A percentile compares a stretch with the other conserved stretches of the same genome.
Conservation (phyloP, 1,140 invertebrate genomes). For the Trigoniulus corallinus region DNA sequence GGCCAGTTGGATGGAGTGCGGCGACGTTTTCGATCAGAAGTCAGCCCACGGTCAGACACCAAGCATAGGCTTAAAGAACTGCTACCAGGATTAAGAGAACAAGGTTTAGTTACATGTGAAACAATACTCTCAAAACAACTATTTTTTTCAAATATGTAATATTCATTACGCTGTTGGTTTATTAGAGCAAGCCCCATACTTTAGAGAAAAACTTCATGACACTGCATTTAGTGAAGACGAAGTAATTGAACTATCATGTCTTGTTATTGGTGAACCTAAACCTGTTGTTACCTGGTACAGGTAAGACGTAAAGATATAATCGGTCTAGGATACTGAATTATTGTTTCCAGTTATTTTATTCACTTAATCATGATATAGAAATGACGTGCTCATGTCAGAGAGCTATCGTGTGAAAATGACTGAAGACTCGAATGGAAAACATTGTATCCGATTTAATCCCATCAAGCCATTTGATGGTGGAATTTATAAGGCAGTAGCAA, state of each 20-base stretch:
- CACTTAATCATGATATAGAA: conserved; percentile 32
- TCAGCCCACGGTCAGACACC: conserved; percentile 5
- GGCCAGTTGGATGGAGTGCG: conserved; percentile 46
- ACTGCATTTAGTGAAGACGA: conserved; percentile 61
- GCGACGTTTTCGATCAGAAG: conserved; percentile 2
- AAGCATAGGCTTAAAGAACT: conserved; percentile 8
- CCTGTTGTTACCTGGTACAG: conserved; percentile 92
- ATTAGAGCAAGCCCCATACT: conserved; percentile 24
- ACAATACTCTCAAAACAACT: too few species aligned
- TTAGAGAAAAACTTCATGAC: conserved; percentile 34
- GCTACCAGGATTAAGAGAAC: conserved; percentile 1
- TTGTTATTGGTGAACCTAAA: conserved; percentile 72
- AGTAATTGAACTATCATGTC: conserved; percentile 58
- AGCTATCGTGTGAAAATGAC: conserved; percentile 55
- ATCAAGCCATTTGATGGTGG: conserved; percentile 65
- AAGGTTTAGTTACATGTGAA: neutral
- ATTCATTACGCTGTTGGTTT: neutral
- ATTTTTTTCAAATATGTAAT: conserved; percentile 4
- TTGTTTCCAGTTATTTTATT: neutral
- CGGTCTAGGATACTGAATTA: neutral
- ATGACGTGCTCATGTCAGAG: conserved; percentile 67
- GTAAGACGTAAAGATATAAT: conserved; percentile 24
- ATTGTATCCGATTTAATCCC: conserved; percentile 54
- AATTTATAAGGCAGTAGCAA: conserved; percentile 85
- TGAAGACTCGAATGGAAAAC: conserved; percentile 51